phyloP scores from a whole-genome alignment of 2,113 vertebrate genomes.

The Ceyx cyanopectus region DNA sequence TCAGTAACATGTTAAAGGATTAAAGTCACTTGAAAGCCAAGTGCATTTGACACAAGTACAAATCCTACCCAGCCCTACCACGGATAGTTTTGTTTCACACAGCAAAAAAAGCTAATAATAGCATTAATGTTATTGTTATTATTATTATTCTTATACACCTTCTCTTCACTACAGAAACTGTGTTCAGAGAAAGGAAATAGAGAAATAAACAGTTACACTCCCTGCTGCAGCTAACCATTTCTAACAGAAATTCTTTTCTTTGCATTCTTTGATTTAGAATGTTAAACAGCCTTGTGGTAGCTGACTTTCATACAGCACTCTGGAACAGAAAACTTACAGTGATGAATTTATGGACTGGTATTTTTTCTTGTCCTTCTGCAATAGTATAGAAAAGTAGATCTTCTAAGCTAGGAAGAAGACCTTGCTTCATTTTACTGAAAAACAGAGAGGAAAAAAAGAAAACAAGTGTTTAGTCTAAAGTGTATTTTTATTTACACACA shows the following conservation, averaged over 20 bases:
- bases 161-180: not conserved
- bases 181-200: too few relatives aligned
- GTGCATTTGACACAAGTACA: not conserved
- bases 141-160: too few relatives aligned
- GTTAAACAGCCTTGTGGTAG: not conserved
- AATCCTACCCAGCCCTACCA: not conserved
- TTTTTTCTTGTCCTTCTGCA: constrained; percentile 97
- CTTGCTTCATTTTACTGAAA: constrained; percentile 91
- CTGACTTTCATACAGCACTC: not conserved
- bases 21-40: not conserved
- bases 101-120: not conserved
- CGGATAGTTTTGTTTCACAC: not conserved
- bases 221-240: not conserved
- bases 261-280: not conserved
- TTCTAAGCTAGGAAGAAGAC: constrained; percentile 96
- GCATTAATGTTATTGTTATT: too few relatives aligned
- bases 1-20: not conserved
- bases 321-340: constrained; percentile 84
- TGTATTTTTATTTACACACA: not conserved
- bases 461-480: not conserved
- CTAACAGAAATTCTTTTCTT: not conserved
- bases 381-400: constrained; percentile 99
- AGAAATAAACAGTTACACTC: not conserved
- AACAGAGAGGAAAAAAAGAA: not conserved
- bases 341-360: constrained; percentile 97